Evolutionary conservation across 2,888 invertebrate species (phyloP).

Genomic region (Venustoraphidia nigricollis): DNA sequence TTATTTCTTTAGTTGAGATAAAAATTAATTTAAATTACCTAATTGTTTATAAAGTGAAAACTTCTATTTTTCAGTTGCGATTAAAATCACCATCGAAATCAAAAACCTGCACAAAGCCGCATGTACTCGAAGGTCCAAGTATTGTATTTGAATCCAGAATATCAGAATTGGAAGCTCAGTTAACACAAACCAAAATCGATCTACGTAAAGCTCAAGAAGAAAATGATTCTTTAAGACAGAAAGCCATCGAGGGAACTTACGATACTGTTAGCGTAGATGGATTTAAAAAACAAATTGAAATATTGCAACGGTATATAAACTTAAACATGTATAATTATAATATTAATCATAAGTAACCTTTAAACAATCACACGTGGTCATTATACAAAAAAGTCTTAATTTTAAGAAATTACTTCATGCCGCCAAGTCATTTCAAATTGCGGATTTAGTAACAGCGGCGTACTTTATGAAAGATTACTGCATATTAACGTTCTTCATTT

Average conservation of each 20-base stretch:
- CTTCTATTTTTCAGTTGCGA: too few species aligned
- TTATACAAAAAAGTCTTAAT: neutral
- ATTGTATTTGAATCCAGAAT: conserved; percentile 75
- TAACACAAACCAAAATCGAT: conserved; percentile 63
- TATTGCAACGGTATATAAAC: conserved; percentile 40
- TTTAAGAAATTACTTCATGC: too few species aligned
- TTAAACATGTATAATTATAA: neutral
- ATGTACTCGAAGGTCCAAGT: conserved; percentile 52
- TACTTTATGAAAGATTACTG: too few species aligned
- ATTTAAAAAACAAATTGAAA: conserved; percentile 54
- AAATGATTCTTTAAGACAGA: conserved; percentile 33
- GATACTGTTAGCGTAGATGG: conserved; percentile 41
- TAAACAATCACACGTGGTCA: neutral
- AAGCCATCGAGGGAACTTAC: conserved; percentile 27
- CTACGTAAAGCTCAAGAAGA: conserved; percentile 56
- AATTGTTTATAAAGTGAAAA: too few species aligned
- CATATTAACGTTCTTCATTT: neutral
- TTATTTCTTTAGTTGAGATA: too few species aligned
- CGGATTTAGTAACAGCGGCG: too few species aligned
- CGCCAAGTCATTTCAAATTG: too few species aligned
- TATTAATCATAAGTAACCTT: neutral
- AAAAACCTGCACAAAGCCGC: conserved; percentile 9
- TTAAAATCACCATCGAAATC: too few species aligned
- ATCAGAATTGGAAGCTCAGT: conserved; percentile 69
- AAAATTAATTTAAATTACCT: neutral